Conservation (phyloP, 2,888 invertebrate species). For the Colletes collaris region DNA sequence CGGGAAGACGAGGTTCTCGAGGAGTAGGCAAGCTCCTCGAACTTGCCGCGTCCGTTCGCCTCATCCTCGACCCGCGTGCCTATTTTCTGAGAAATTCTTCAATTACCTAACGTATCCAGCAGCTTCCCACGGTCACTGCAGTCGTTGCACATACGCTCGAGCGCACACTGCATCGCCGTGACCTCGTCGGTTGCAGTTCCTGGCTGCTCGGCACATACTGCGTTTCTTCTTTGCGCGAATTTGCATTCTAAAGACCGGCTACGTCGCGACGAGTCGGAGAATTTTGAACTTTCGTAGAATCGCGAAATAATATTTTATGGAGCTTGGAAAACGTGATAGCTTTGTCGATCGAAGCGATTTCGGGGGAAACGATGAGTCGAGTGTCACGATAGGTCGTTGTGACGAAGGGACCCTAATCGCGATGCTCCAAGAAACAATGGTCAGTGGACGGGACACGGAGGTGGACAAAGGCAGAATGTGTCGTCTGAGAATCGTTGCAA, state of each 20-base stretch:
- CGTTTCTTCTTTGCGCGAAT: conserved; percentile 59
- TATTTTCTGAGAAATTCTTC: conserved; percentile 69
- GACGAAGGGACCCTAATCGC: conserved; percentile 60
- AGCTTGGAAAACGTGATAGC: not conserved
- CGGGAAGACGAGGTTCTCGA: not conserved
- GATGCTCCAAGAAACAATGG: conserved; percentile 57
- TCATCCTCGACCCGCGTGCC: conserved; percentile 16
- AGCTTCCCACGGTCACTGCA: conserved; percentile 65
- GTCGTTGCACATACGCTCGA: conserved; percentile 15
- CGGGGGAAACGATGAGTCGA: conserved; percentile 3
- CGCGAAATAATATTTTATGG: conserved; percentile 27
- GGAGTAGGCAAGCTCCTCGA: conserved; percentile 16
- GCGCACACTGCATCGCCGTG: conserved; percentile 1
- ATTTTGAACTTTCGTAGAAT: conserved; percentile 24
- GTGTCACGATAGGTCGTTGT: conserved; percentile 57
- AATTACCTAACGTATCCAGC: conserved; percentile 65
- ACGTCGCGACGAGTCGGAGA: conserved; percentile 20
- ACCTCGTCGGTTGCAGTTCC: conserved; percentile 46
- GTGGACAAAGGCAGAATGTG: conserved; percentile 50
- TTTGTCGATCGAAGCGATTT: not conserved
- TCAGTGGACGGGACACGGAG: conserved; percentile 21
- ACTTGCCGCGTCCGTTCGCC: conserved; percentile 15
- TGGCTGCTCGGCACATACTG: conserved; percentile 36
- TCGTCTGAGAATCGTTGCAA: conserved; percentile 43
- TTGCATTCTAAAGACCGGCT: conserved; percentile 56